These are phyloP conservation scores for Chaenodraco wilsoni DNA, from an alignment of 2,797 vertebrate species.

Conservation along the genomic window DNA sequence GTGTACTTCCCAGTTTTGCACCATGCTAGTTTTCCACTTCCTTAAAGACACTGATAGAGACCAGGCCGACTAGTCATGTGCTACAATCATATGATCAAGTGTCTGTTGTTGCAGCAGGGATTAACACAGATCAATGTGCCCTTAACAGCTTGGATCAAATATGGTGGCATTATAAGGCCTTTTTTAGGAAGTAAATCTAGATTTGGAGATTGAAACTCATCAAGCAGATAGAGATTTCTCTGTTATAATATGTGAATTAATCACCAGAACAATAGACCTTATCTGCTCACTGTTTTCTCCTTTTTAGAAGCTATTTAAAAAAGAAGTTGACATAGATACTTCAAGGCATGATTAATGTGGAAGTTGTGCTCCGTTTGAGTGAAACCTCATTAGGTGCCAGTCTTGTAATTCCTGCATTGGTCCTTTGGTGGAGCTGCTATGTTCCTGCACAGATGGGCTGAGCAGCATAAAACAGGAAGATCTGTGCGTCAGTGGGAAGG, in stretches of 20 bases:
- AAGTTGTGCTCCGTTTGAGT: not conserved
- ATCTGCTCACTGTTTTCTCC: slow-evolving; percentile 11
- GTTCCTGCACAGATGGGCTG: slow-evolving; percentile 52
- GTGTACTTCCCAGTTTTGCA: slow-evolving; percentile 72
- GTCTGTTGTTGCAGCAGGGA: slow-evolving; percentile 3
- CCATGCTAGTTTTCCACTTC: slow-evolving; percentile 77
- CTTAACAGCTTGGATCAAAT: not conserved
- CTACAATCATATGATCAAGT: slow-evolving; percentile 79
- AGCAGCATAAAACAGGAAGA: slow-evolving; percentile 69
- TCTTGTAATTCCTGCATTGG: slow-evolving; percentile 50
- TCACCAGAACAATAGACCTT: slow-evolving; percentile 35
- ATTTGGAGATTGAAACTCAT: slow-evolving; percentile 3
- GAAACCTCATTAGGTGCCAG: slow-evolving; percentile 12
- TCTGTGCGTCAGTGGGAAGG: slow-evolving; percentile 68
- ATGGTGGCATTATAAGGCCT: not conserved
- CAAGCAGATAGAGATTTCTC: not conserved
- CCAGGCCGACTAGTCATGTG: slow-evolving; percentile 74
- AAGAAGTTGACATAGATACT: not conserved
- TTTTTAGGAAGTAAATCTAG: not conserved
- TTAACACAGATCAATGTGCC: slow-evolving; percentile 6
- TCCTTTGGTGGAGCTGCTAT: slow-evolving; percentile 65
- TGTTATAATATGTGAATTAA: slow-evolving; percentile 17
- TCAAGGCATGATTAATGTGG: not conserved
- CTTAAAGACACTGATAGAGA: slow-evolving; percentile 52
- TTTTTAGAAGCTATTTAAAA: not conserved